Percentiles rank a stretch among this genome's conserved stretches.
These are phyloP conservation scores for Tragopan temminckii DNA, from an alignment of 2,797 vertebrate genomes.

Conservation along the genomic window DNA sequence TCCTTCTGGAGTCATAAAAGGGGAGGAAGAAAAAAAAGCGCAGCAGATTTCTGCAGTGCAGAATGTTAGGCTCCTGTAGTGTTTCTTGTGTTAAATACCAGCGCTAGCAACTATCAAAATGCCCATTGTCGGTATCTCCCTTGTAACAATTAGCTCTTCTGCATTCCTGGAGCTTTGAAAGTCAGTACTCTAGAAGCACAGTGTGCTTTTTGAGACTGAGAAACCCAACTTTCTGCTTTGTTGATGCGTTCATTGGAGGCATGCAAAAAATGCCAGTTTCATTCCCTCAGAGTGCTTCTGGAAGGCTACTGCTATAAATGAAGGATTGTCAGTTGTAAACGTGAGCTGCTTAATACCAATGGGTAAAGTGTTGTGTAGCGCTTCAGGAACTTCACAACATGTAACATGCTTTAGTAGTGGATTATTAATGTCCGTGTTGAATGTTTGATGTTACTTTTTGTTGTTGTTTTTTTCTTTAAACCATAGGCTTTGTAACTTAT, in stretches of 20 bases:
- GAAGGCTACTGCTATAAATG: neutral
- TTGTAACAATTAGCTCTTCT: neutral
- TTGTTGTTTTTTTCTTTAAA: neutral
- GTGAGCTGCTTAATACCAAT: neutral
- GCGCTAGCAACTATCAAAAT: conserved; percentile 4
- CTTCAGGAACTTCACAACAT: neutral
- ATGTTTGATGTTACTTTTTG: neutral
- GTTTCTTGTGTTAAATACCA: neutral
- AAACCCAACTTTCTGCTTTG: neutral
- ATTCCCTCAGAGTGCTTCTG: neutral
- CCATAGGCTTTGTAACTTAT: neutral
- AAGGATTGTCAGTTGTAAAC: neutral
- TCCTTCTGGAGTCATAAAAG: neutral
- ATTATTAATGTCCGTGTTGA: neutral
- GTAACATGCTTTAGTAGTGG: neutral
- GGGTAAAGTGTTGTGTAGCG: neutral
- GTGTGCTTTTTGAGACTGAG: conserved; percentile 1
- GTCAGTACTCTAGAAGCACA: neutral
- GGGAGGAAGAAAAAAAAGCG: neutral
- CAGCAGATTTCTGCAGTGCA: neutral
- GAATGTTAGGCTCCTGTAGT: neutral
- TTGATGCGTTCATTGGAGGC: neutral
- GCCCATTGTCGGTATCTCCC: neutral
- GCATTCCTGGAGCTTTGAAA: neutral
- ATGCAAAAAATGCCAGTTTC: neutral